Conservation (phyloP, 2,888 invertebrate species). For the Lissocephala sabroskyi region DNA sequence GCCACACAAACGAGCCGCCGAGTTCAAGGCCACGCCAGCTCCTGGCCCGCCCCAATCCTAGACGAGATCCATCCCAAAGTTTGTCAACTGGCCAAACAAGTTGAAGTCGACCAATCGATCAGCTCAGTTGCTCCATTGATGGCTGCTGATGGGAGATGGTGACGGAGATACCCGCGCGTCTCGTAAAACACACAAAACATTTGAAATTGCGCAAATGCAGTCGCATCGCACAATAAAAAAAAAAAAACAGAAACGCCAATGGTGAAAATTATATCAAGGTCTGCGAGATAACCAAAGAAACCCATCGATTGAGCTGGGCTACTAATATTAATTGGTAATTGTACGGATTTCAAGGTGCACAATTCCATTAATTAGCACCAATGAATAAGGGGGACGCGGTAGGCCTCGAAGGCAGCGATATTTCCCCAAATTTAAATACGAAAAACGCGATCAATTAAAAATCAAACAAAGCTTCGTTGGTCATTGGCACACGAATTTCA, state of each 20-base stretch:
- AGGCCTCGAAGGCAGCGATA: too few species aligned
- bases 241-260: slow-evolving; percentile 30
- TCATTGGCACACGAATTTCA: too few species aligned
- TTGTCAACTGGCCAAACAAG: slow-evolving; percentile 44
- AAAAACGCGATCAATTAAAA: too few species aligned
- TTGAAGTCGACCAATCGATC: slow-evolving; percentile 45
- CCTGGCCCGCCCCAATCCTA: too few species aligned
- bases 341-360: slow-evolving; percentile 23
- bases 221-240: not conserved
- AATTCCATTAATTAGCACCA: slow-evolving; percentile 34
- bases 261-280: slow-evolving; percentile 59
- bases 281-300: slow-evolving; percentile 49
- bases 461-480: too few species aligned
- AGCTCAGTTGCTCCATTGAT: not conserved
- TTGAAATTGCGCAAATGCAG: slow-evolving; percentile 48
- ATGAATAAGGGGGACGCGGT: too few species aligned
- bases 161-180: slow-evolving; percentile 31
- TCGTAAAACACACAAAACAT: slow-evolving; percentile 45
- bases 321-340: slow-evolving; percentile 54
- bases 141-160: slow-evolving; percentile 10
- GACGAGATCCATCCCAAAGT: too few species aligned
- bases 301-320: slow-evolving; percentile 53
- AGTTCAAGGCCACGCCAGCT: too few species aligned
- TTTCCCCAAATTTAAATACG: too few species aligned
- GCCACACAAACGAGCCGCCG: too few species aligned